Percentiles rank a stretch among this genome's conserved stretches.
These are phyloP conservation scores for Narcine bancroftii DNA, from an alignment of 2,113 vertebrate genomes.

Conservation along the genomic window DNA sequence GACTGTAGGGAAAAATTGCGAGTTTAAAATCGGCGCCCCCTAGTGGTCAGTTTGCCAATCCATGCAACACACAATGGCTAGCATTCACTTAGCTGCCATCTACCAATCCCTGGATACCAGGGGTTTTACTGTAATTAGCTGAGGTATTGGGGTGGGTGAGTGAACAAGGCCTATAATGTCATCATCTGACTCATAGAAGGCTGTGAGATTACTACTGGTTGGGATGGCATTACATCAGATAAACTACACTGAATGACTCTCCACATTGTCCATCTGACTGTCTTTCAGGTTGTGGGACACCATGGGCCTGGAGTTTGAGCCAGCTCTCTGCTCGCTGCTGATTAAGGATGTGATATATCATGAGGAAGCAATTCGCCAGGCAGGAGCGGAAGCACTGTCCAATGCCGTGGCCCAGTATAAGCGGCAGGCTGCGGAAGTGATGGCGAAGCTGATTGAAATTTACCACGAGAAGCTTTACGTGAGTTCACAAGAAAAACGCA, in stretches of 20 bases:
- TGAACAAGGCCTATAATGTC: not conserved
- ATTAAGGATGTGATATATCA: constrained; percentile 87
- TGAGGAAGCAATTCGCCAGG: constrained; percentile 77
- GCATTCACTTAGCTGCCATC: no score
- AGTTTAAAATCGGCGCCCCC: no score
- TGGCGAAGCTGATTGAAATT: constrained; percentile 77
- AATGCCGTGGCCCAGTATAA: constrained; percentile 74
- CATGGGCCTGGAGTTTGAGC: constrained; percentile 76
- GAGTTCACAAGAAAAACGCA: constrained; percentile 47
- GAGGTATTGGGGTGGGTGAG: not conserved
- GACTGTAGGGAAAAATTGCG: no score
- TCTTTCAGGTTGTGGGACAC: constrained; percentile 73
- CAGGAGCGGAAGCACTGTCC: constrained; percentile 82
- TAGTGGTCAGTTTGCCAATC: no score
- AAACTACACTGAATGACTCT: not conserved
- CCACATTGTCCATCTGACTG: not conserved
- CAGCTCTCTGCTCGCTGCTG: constrained; percentile 80
- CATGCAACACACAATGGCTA: no score
- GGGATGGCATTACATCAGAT: not conserved
- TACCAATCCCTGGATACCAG: no score
- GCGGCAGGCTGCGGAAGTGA: constrained; percentile 70
- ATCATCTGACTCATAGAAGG: not conserved
- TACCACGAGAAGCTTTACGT: constrained; percentile 96
- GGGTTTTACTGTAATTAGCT: no score
- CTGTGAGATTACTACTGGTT: no score